phyloP scores from a whole-genome alignment of 1,140 invertebrate genomes.

The Lepidurus couesii region DNA sequence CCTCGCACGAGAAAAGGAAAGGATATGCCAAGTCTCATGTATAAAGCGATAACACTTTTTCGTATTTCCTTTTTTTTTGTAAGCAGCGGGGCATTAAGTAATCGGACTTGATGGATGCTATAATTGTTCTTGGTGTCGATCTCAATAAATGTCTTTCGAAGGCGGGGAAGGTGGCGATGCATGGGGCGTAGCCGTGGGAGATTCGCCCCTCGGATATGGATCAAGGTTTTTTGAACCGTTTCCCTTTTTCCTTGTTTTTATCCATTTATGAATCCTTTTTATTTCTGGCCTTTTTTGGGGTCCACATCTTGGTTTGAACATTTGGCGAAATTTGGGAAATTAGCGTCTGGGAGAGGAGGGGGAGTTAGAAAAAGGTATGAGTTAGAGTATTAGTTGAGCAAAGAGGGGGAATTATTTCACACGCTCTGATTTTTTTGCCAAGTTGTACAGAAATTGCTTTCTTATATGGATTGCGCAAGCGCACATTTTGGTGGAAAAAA shows the following conservation, averaged over 20 bases:
- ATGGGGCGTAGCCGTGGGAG: slow-evolving; percentile 17
- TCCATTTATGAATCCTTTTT: neutral
- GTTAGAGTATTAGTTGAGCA: too few relatives aligned
- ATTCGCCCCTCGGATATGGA: neutral
- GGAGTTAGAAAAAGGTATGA: too few relatives aligned
- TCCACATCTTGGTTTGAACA: neutral
- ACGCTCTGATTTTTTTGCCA: too few relatives aligned
- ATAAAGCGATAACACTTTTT: neutral
- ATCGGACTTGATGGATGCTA: neutral
- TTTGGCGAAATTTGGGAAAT: too few relatives aligned
- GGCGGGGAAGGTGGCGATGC: neutral
- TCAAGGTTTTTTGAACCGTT: neutral
- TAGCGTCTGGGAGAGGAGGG: too few relatives aligned
- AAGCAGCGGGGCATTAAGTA: neutral
- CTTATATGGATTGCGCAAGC: neutral
- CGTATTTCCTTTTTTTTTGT: too few relatives aligned
- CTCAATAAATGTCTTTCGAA: neutral
- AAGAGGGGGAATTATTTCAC: too few relatives aligned
- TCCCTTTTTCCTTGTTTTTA: neutral
- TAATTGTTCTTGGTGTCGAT: neutral
- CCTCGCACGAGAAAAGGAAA: neutral
- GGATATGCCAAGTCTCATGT: neutral
- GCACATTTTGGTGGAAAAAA: neutral
- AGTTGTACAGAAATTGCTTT: too few relatives aligned
- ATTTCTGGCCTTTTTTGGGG: neutral